Evolutionary conservation across 2,888 invertebrate genomes (phyloP).

Genomic region (Parascotia fuliginaria): DNA sequence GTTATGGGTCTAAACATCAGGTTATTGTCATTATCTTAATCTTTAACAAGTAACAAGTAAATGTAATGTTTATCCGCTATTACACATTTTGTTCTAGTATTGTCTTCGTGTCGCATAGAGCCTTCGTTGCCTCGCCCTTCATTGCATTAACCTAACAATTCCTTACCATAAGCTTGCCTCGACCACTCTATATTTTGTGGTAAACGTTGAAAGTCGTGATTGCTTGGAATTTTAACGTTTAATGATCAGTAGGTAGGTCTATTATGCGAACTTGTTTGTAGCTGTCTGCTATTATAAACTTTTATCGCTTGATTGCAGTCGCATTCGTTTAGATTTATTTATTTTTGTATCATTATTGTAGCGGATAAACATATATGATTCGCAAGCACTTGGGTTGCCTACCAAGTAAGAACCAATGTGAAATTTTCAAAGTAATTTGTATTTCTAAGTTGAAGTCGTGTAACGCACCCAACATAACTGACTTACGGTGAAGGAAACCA

Average conservation of each 20-base stretch:
- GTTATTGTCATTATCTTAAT: conserved; percentile 1
- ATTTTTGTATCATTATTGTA: too few relatives aligned
- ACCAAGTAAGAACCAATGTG: too few relatives aligned
- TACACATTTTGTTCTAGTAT: conserved; percentile 12
- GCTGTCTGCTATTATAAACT: neutral
- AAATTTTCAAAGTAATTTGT: too few relatives aligned
- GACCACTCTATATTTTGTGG: conserved; percentile 37
- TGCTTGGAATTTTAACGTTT: conserved; percentile 24
- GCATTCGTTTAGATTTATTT: too few relatives aligned
- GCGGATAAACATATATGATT: too few relatives aligned
- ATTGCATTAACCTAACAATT: conserved; percentile 31
- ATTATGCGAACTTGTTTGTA: conserved; percentile 1
- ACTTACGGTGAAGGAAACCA: too few relatives aligned
- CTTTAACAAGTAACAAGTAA: conserved; percentile 1
- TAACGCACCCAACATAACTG: too few relatives aligned
- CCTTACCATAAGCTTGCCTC: conserved; percentile 32
- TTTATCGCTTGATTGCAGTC: neutral
- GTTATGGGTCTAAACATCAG: conserved; percentile 5
- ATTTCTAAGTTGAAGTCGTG: too few relatives aligned
- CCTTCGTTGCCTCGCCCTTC: conserved; percentile 44
- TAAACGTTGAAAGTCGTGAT: conserved; percentile 36
- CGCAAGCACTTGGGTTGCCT: too few relatives aligned
- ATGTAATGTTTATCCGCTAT: neutral
- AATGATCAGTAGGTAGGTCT: conserved; percentile 1
- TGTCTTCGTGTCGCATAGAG: conserved; percentile 36